phyloP scores from a whole-genome alignment of 2,888 invertebrate species.

The Rhaphigaster nebulosa region DNA sequence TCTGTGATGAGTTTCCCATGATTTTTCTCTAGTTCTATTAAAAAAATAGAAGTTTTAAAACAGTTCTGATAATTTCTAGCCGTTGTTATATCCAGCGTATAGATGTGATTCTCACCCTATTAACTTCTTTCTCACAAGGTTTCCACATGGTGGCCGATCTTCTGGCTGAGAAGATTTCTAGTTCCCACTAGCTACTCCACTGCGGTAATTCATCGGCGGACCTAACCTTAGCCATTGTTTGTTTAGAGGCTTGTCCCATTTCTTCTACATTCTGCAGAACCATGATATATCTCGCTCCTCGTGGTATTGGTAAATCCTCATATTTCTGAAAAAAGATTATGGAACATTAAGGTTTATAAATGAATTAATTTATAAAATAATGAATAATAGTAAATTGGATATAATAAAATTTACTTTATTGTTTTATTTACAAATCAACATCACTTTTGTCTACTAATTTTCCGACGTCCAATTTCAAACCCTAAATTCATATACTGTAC shows the following conservation, averaged over 20 bases:
- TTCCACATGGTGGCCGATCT: constrained; percentile 8
- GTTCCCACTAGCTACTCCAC: not conserved
- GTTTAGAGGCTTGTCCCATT: not conserved
- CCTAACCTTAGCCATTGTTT: constrained; percentile 4
- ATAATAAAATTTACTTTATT: no score
- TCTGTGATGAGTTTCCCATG: not conserved
- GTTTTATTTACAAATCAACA: no score
- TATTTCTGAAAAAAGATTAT: not conserved
- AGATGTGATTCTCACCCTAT: not conserved
- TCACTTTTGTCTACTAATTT: no score
- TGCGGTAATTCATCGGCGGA: not conserved
- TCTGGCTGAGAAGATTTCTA: not conserved
- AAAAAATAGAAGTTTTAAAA: not conserved
- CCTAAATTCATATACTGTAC: no score
- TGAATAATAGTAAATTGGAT: no score
- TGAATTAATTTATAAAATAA: no score
- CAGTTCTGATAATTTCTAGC: not conserved
- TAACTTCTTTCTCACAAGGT: constrained; percentile 26
- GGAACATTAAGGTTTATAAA: no score
- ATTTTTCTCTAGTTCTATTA: not conserved
- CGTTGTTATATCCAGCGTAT: no score
- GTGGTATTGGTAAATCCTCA: not conserved
- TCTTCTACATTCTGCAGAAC: not conserved
- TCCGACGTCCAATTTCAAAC: no score
- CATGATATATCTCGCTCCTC: not conserved